Base-by-base conservation (phyloP, 2,888 invertebrate species). In the Altica lythri region DNA sequence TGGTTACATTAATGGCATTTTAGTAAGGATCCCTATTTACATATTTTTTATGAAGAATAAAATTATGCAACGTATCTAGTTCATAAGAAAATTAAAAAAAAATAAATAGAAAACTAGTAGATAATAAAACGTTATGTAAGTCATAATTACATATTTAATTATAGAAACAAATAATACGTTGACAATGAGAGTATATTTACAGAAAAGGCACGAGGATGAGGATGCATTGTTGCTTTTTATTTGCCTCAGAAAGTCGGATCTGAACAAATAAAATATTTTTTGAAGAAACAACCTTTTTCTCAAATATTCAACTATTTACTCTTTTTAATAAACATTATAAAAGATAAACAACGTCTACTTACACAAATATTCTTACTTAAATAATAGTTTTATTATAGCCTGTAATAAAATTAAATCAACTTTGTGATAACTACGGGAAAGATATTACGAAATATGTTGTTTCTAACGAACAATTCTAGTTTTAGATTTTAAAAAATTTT, bases 301-400 rank as follows among this genome's bases (percentile, higher is more conserved):
- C 63, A 67, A 66, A 68, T 65, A 68, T 55, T n/a, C 54, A 53
- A 37, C 44, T 67, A 61, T 68, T 68, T 69, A 66, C 64, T 68
- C 63, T 62, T 68, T 67, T 67, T 61, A 67, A 60, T 67, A 67
- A 69, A 69, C 68, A 67, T 67, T 64, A 65, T 69, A 67, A 69
- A 68, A 60, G 50, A 59, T 60, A 57, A 59, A 53, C 57, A 59
- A 53, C 57, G 60, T 64, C 58, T 61, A 59, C 61, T 55, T 55
- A 55, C 53, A 57, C 61, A 53, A 59, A 59, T 53, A 57, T 50
- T 57, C 55, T 60, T 55, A 53, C 40, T 57, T 52, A 61, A 61
- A 56, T 58, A 59, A 50, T 51, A 52, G 49, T 50, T 60, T 60
- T 60, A 60, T 55, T 48, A 29, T 51, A 16, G 44, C 44, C 38